These are phyloP conservation scores for Irena cyanogastra DNA, from an alignment of 2,113 vertebrate species.

Conservation along the genomic window DNA sequence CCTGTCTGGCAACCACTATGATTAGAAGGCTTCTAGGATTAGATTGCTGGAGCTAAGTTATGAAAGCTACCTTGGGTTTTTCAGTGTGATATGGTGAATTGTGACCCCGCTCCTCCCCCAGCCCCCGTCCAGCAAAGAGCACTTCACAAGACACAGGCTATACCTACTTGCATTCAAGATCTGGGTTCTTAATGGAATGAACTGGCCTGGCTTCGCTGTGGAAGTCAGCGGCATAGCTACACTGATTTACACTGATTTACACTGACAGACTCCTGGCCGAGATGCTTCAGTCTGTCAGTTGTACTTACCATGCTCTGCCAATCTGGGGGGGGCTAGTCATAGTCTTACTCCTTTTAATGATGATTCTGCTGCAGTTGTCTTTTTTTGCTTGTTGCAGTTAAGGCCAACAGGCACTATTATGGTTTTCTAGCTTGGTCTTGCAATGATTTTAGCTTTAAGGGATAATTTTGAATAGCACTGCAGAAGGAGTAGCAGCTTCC, in stretches of 20 bases:
- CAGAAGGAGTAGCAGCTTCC: slow-evolving; percentile 1
- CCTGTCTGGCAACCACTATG: background rate
- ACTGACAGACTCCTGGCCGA: background rate
- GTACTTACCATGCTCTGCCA: background rate
- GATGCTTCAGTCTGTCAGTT: slow-evolving; percentile 43
- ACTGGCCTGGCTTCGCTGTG: background rate
- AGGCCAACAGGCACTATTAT: slow-evolving; percentile 40
- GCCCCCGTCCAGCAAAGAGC: background rate
- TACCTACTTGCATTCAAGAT: background rate
- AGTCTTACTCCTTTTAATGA: slow-evolving; percentile 9
- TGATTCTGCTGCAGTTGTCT: background rate
- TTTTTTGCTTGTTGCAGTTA: slow-evolving; percentile 31
- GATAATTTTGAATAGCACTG: slow-evolving; percentile 30
- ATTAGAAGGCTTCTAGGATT: background rate
- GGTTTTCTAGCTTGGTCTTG: slow-evolving; percentile 42
- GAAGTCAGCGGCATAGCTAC: background rate
- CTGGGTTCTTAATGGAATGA: slow-evolving; percentile 1
- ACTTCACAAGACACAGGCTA: background rate
- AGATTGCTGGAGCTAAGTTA: background rate
- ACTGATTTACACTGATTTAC: slow-evolving; percentile 42
- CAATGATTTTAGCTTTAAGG: slow-evolving; percentile 47
- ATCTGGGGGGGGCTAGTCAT: background rate
- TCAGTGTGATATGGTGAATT: fast-evolving
- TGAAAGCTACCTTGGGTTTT: background rate
- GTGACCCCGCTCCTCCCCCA: background rate